Evolutionary conservation across 2,888 invertebrate genomes (phyloP), one percentile per base, ranked within the genome.

Genomic region (Congeria kusceri): DNA sequence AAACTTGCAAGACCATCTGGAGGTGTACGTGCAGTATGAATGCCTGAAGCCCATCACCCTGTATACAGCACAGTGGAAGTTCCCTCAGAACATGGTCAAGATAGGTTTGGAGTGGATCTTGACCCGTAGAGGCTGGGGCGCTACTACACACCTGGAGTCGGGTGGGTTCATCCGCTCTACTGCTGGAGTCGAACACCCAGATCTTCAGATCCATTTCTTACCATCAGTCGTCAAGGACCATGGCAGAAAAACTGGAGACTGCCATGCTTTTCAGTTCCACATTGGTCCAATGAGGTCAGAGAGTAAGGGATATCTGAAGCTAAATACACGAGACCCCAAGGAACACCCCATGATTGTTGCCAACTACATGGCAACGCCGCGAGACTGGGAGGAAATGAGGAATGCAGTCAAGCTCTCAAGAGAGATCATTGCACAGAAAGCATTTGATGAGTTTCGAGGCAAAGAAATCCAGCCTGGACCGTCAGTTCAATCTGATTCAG

Each of bases 271-370:
- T 84, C 94, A 94, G 89, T 93, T 93, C 13, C 94, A 94, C 84
- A 93, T 93, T 11, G 94, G 94, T 4, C 92, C 94, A 15, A 91
- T 99, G 89, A 95, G 98, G 0, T 97, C 98, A 0, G 96, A 97
- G 89, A 97, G 97, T 73, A 95, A 96, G 5, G 99, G 99, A 0
- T 95, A 95, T 86, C 95, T 99, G 0, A 96, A 96, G 85, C 94
- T 99, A 27, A 95, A 95, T 70, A 96, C 96, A 76, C 93, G 94
- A 0, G 97, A 98, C 94, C 97, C 97, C 0, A 94, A 95, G 28
- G 96, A 96, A 67, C 95, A 96, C 93, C 98, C 98, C 0, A 92
- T 96, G 32, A 97, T 99, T 92, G 96, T 99, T 93, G 97, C 99
- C 1, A 97, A 98, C 91, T 99, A 99, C 92, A 96, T 98, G 77